Percentiles rank a stretch among this genome's conserved stretches.
Evolutionary conservation across 1,140 invertebrate genomes (phyloP).

Genomic region (Euwallacea fornicatus): DNA sequence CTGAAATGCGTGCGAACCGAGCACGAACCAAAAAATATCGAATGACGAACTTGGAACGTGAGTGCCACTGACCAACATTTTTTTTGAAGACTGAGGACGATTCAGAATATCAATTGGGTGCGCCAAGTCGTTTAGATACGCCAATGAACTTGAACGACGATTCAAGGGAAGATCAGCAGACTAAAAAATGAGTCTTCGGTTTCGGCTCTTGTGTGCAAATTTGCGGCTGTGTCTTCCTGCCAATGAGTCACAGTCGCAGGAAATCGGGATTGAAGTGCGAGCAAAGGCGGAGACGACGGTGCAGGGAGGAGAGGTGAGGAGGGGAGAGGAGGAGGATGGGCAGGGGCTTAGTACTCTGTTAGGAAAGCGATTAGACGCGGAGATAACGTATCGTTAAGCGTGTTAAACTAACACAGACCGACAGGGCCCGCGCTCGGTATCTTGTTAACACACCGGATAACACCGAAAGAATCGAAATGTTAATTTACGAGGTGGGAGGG

Average conservation of each 20-base stretch:
- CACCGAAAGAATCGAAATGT: background rate
- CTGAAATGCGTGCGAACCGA: no score
- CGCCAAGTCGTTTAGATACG: background rate
- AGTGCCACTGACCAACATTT: conserved; percentile 49
- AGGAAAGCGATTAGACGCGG: background rate
- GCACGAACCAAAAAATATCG: no score
- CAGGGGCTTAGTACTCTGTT: no score
- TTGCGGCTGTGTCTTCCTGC: background rate
- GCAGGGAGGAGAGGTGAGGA: no score
- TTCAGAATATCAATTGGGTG: conserved; percentile 13
- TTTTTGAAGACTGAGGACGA: conserved; percentile 18
- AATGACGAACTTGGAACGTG: conserved; percentile 41
- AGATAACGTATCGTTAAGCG: background rate
- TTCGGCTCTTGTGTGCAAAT: conserved; percentile 4
- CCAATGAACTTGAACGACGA: background rate
- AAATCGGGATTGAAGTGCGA: background rate
- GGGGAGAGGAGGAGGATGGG: no score
- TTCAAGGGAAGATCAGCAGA: background rate
- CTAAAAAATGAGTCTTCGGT: background rate
- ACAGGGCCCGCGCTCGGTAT: background rate
- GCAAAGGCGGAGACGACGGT: no score
- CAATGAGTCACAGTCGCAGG: background rate
- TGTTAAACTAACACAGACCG: background rate
- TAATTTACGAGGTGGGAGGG: background rate
- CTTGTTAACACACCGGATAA: background rate